These are phyloP conservation scores for Eulithis testata DNA, from an alignment of 2,888 invertebrate species.

Conservation along the genomic window DNA sequence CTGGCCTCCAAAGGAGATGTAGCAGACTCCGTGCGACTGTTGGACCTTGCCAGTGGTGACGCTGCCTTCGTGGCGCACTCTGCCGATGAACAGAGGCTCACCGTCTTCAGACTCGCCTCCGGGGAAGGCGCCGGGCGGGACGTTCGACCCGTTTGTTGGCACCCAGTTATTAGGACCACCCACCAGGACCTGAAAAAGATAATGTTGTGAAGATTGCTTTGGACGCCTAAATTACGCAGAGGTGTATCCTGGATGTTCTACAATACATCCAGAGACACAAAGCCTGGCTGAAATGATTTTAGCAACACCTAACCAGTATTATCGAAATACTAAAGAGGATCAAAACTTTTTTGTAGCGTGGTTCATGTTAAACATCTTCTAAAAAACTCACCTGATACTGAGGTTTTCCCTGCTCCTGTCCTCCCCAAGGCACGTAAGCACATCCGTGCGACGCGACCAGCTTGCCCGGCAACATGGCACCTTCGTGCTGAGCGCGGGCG, in stretches of 20 bases:
- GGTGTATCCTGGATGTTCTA: no score
- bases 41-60: conserved; percentile 93
- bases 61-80: conserved; percentile 90
- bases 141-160: conserved; percentile 86
- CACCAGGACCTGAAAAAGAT: conserved; percentile 77
- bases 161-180: conserved; percentile 89
- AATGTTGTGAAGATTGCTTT: background rate
- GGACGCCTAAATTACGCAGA: background rate
- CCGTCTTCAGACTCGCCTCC: conserved; percentile 90
- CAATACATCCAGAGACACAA: no score
- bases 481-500: conserved; percentile 90
- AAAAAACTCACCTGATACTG: conserved; percentile 87
- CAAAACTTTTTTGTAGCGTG: no score
- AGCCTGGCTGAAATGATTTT: no score
- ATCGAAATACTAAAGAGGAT: no score
- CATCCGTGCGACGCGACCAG: conserved; percentile 90
- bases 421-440: conserved; percentile 93
- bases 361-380: no score
- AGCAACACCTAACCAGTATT: background rate
- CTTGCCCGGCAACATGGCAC: conserved; percentile 93
- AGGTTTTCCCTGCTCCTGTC: conserved; percentile 89
- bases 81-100: conserved; percentile 91
- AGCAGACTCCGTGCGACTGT: conserved; percentile 91
- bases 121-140: conserved; percentile 90
- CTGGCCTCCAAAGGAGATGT: conserved; percentile 92